These are phyloP conservation scores for Temnothorax longispinosus DNA, from an alignment of 1,140 invertebrate genomes.

Conservation along the genomic window DNA sequence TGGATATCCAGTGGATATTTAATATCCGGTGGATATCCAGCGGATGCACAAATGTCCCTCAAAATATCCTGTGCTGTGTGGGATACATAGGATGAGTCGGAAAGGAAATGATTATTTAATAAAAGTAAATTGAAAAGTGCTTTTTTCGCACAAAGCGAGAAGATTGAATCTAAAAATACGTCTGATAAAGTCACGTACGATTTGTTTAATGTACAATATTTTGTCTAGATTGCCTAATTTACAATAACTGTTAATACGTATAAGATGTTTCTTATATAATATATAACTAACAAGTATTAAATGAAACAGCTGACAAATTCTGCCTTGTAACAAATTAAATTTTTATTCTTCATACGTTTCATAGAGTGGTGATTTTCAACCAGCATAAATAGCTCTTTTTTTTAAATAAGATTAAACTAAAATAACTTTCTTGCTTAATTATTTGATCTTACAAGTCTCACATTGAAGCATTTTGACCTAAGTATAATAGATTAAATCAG, in stretches of 20 bases:
- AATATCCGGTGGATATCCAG: no score
- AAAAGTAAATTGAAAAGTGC: not conserved
- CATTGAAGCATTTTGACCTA: not conserved
- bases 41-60: no score
- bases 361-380: not conserved
- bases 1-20: no score
- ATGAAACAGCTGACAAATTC: not conserved
- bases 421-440: not conserved
- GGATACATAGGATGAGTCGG: not conserved
- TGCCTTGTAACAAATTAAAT: not conserved
- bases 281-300: not conserved
- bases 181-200: not conserved
- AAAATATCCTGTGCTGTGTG: no score
- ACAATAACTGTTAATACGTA: not conserved
- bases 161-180: not conserved
- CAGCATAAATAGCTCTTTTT: not conserved
- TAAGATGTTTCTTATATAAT: not conserved
- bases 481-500: not conserved
- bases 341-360: not conserved
- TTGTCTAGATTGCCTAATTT: not conserved
- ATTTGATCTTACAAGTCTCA: not conserved
- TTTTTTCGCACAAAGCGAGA: not conserved
- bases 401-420: not conserved
- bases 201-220: slow-evolving; percentile 2
- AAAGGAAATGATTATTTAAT: not conserved